Evolutionary conservation across 2,797 vertebrate genomes (phyloP).

Genomic region (Eurystomus glaucurus): DNA sequence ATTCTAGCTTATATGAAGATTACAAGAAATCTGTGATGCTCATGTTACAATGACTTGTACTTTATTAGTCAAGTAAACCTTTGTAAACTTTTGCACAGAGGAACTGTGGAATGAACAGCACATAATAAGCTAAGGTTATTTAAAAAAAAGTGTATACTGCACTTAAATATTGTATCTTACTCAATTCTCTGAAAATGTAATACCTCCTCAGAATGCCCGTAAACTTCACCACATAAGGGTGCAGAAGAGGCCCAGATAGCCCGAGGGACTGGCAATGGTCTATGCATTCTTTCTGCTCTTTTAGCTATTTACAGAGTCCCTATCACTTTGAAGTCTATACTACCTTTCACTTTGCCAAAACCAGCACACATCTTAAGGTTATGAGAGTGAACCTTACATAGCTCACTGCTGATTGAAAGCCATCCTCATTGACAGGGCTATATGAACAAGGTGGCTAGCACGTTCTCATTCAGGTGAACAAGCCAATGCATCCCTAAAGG

Average conservation of each 20-base stretch:
- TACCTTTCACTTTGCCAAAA: background rate
- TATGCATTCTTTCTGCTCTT: slow-evolving; percentile 26
- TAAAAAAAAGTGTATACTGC: background rate
- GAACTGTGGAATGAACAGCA: background rate
- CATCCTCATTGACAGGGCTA: background rate
- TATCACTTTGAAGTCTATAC: slow-evolving; percentile 28
- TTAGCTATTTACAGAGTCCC: slow-evolving; percentile 22
- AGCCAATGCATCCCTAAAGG: background rate
- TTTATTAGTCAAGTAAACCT: background rate
- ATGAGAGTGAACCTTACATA: background rate
- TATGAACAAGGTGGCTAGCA: background rate
- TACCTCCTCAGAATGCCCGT: background rate
- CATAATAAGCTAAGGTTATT: background rate
- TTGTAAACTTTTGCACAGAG: background rate
- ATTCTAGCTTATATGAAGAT: background rate
- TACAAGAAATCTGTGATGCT: background rate
- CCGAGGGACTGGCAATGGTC: background rate
- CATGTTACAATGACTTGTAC: background rate
- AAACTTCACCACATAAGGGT: background rate
- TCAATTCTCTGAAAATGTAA: background rate
- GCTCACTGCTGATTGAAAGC: background rate
- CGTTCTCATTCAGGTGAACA: background rate
- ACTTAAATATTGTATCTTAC: background rate
- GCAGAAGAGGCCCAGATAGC: background rate
- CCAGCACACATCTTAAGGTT: background rate